A percentile compares a stretch with the other conserved stretches of the same genome.
phyloP scores from a whole-genome alignment of 2,797 vertebrate species.

The Ara ararauna region DNA sequence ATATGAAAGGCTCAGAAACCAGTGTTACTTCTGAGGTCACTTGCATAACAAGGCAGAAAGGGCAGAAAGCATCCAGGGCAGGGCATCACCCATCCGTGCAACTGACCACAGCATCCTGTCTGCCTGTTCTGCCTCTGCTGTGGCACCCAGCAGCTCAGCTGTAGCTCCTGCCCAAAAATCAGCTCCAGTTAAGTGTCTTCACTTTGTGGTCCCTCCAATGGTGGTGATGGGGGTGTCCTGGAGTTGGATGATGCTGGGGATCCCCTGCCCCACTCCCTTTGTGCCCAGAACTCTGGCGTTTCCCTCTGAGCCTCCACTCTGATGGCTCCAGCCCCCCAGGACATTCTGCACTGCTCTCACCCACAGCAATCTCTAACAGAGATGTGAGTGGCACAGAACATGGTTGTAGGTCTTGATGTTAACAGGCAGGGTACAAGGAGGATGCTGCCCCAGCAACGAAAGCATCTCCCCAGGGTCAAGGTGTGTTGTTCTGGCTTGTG shows the following conservation, averaged over 20 bases:
- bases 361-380: neutral
- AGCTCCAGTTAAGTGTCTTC: no score
- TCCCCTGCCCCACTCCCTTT: neutral
- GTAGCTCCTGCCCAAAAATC: fast-evolving
- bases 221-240: neutral
- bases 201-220: neutral
- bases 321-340: neutral
- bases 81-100: fast-evolving
- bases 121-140: neutral
- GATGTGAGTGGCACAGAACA: neutral
- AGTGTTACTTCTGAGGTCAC: neutral
- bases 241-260: neutral
- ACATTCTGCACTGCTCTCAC: neutral
- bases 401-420: neutral
- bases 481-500: neutral
- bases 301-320: neutral
- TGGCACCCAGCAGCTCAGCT: neutral
- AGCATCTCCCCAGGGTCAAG: neutral
- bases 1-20: neutral
- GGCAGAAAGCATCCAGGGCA: neutral
- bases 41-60: neutral
- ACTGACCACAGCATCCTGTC: fast-evolving
- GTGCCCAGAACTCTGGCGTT: neutral
- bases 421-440: neutral
- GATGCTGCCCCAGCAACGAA: neutral